A percentile compares a stretch with the other conserved stretches of the same genome.
Conservation (phyloP, 1,140 invertebrate species). For the Drosophila funebris region DNA sequence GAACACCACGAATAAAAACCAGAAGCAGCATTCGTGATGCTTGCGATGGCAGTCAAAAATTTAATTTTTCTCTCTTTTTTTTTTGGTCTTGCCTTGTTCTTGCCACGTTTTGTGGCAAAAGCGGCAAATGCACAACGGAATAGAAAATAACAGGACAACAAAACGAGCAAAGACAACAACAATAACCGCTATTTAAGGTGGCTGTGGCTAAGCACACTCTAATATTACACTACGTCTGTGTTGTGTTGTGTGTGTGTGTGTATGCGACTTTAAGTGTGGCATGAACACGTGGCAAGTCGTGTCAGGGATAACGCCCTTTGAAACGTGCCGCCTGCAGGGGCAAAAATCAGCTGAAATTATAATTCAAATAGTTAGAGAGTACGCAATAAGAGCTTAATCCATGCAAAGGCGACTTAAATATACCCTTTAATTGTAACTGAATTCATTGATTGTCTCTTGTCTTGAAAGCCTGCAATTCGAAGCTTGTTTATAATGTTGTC, state of each 20-base stretch:
- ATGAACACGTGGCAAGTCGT: background rate
- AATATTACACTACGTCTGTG: background rate
- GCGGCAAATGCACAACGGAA: slow-evolving; percentile 54
- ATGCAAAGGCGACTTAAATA: background rate
- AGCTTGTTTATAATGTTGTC: too few relatives aligned
- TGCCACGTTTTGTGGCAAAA: slow-evolving; percentile 13
- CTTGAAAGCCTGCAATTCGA: too few relatives aligned
- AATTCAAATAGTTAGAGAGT: slow-evolving; percentile 1
- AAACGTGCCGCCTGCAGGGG: background rate
- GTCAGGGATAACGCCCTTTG: background rate
- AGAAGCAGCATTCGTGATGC: slow-evolving; percentile 58
- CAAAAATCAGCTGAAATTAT: slow-evolving; percentile 13
- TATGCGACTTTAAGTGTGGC: background rate
- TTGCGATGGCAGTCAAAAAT: slow-evolving; percentile 43
- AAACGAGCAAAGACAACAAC: slow-evolving; percentile 10
- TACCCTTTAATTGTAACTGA: background rate
- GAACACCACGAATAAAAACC: slow-evolving; percentile 65
- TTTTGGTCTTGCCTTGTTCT: background rate
- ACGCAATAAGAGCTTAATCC: background rate
- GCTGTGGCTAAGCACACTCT: slow-evolving; percentile 18
- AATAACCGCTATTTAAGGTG: slow-evolving; percentile 27
- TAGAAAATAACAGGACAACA: slow-evolving; percentile 10
- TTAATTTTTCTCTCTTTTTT: slow-evolving; percentile 29
- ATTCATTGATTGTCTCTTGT: too few relatives aligned
- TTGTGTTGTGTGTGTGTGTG: background rate